Evolutionary conservation across 2,797 vertebrate species (phyloP).

Genomic region (Poecilia velifera): DNA sequence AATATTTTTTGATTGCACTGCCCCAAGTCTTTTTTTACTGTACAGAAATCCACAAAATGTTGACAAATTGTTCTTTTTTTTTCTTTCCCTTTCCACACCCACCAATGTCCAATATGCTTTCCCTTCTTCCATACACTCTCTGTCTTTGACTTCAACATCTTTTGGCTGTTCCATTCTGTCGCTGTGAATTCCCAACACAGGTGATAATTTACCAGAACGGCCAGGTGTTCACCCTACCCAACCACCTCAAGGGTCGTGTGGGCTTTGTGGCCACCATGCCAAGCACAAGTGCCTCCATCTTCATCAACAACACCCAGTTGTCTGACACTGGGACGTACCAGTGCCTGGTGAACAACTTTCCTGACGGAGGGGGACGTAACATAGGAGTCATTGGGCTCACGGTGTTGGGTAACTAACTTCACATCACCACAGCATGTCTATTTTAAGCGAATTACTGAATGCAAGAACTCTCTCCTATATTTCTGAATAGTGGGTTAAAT

Average conservation of each 20-base stretch:
- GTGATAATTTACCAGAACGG: constrained; percentile 98
- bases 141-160: background rate
- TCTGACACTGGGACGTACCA: constrained; percentile 98
- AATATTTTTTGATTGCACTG: background rate
- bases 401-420: constrained; percentile 86
- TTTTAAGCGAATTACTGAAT: background rate
- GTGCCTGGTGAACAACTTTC: constrained; percentile 98
- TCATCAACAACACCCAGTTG: constrained; percentile 98
- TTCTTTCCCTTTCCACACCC: background rate
- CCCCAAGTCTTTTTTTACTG: background rate
- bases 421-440: background rate
- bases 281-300: constrained; percentile 98
- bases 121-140: background rate
- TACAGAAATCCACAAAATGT: background rate
- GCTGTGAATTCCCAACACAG: constrained; percentile 68
- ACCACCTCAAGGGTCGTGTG: constrained; percentile 92
- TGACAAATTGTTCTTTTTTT: background rate
- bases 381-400: constrained; percentile 97
- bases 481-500: background rate
- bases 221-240: constrained; percentile 93
- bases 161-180: background rate
- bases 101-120: too few relatives aligned
- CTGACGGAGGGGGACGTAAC: constrained; percentile 92
- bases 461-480: background rate
- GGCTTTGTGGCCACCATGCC: constrained; percentile 97